Evolutionary conservation across 2,797 vertebrate genomes (phyloP).

Genomic region (Picus viridis): DNA sequence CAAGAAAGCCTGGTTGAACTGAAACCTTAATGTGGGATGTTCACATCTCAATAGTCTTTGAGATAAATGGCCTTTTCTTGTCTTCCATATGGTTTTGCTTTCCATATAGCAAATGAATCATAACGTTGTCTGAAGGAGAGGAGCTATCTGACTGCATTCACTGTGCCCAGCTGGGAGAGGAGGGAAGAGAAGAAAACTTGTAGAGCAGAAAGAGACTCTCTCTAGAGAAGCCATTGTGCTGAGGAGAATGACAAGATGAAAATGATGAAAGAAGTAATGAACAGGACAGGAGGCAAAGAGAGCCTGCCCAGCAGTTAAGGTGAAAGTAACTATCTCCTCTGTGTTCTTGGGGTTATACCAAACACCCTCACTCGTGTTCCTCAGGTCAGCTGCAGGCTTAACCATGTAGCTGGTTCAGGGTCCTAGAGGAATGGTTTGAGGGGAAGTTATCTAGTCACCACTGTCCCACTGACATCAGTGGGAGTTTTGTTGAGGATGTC

Average conservation of each 20-base stretch:
- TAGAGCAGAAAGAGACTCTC: background rate
- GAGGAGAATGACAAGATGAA: background rate
- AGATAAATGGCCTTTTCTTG: constrained; percentile 33
- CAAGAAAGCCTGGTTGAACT: constrained; percentile 16
- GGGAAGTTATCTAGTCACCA: background rate
- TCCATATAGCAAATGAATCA: background rate
- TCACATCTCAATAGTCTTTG: constrained; percentile 25
- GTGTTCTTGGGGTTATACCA: background rate
- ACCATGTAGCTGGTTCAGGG: fast-evolving
- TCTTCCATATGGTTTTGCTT: constrained; percentile 54
- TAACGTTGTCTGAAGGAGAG: background rate
- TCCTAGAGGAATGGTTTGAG: background rate
- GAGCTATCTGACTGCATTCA: background rate
- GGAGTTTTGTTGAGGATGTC: background rate
- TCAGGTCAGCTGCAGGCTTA: background rate
- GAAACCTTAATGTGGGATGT: background rate
- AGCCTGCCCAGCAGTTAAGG: background rate
- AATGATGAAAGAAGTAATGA: background rate
- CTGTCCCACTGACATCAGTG: background rate
- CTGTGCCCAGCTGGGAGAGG: background rate
- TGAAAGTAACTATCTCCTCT: background rate
- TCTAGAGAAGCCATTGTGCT: background rate
- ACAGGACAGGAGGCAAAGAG: background rate
- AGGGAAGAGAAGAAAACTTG: background rate
- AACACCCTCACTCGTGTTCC: background rate